Evolutionary conservation across 35 echinoderm and acorn worm species (phyloP), one percentile per base, ranked within the genome.

Genomic region (Acanthaster planci): DNA sequence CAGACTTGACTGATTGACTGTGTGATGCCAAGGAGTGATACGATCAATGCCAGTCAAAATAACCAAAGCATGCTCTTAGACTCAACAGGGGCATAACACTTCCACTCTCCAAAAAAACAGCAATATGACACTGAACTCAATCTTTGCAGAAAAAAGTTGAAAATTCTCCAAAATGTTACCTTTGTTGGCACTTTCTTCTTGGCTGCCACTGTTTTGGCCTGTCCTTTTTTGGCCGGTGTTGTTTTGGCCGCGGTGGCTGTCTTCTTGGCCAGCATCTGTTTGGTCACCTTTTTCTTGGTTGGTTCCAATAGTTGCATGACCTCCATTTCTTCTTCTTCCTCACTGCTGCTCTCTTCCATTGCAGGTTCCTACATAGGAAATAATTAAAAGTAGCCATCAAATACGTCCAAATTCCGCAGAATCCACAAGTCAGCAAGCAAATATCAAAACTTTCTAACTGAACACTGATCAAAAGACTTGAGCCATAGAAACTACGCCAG

Each of bases 281-380:
- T 72, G 15, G 64, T 26, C 23, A 26, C 21, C 9, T 19, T 72
- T 16, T 72, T 72, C 64, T 72, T 72, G 6, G 64, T 29, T 7
- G 64, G 26, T 9, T 72, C 30, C 26, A 72, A 10, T 26, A 27
- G 64, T 72, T 26, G 64, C 26, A 72, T 34, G 14, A 72, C 64
- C 10, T 72, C 64, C 64, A 72, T 72, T 16, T 26, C 26, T 36
- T 72, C 64, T 34, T 72, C 60, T 23, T 68, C 64, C 23, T 72
- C 64, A 72, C 64, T 72, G 23, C 64, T 72, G 21, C 30, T 26
- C 23, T 72, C 64, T 36, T 72, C 64, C 23, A 4, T 6, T 47
- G 42, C 4, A 30, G 64, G 9, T 72, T 72, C 64, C 64, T 72
- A 26, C 30, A 31, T 29, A 26, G 14, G 30, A 2, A 72, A 29